These are phyloP conservation scores for Eurosta solidaginis DNA, from an alignment of 1,140 invertebrate genomes.

Conservation along the genomic window DNA sequence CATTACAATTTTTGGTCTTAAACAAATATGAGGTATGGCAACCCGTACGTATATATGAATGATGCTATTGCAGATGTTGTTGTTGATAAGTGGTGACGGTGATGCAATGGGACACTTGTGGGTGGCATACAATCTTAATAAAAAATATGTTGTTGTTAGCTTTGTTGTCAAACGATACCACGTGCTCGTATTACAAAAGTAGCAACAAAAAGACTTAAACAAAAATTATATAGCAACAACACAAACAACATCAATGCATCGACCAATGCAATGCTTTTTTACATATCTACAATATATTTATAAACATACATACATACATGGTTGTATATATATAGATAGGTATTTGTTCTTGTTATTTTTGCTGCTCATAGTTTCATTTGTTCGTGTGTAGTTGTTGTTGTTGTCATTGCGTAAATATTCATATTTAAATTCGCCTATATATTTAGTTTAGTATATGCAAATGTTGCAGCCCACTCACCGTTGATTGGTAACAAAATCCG, in stretches of 20 bases:
- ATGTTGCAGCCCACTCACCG: slow-evolving; percentile 28
- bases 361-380: not conserved
- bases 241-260: not conserved
- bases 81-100: not conserved
- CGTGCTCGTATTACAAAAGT: not conserved
- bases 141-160: not conserved
- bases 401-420: slow-evolving; percentile 11
- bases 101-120: not conserved
- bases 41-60: no score
- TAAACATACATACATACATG: no score
- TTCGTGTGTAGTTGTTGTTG: not conserved
- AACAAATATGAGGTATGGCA: no score
- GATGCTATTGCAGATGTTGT: not conserved
- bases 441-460: not conserved
- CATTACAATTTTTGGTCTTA: no score
- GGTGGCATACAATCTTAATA: not conserved
- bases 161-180: slow-evolving; percentile 17
- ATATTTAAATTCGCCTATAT: slow-evolving; percentile 8
- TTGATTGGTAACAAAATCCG: slow-evolving; percentile 15
- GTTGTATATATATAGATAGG: not conserved
- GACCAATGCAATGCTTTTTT: slow-evolving; percentile 11
- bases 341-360: slow-evolving; percentile 1
- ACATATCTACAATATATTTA: not conserved
- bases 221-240: not conserved
- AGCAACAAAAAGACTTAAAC: not conserved